Conservation (phyloP, 2,888 invertebrate species). For the Ceramica pisi region DNA sequence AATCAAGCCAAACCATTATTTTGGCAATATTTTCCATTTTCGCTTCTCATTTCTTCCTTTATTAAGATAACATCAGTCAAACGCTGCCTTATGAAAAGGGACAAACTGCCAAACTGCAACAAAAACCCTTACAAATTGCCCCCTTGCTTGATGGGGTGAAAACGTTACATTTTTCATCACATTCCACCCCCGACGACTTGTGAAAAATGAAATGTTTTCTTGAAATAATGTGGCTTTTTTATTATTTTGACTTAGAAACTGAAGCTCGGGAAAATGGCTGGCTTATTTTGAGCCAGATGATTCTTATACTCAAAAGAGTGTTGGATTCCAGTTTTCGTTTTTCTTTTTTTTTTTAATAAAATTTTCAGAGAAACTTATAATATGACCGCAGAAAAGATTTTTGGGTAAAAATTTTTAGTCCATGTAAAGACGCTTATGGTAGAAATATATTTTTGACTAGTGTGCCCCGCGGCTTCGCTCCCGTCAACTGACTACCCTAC, state of each 20-base stretch:
- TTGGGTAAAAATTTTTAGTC: too few relatives aligned
- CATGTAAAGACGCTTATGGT: too few relatives aligned
- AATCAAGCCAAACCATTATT: not conserved
- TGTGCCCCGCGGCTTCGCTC: too few relatives aligned
- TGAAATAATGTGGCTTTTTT: not conserved
- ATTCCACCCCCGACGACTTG: constrained; percentile 11
- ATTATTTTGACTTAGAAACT: constrained; percentile 3
- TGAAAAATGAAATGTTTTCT: constrained; percentile 27
- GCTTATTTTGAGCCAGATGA: too few relatives aligned
- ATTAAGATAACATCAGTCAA: constrained; percentile 41
- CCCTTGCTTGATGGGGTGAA: constrained; percentile 39
- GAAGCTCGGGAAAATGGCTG: too few relatives aligned
- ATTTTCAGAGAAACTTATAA: too few relatives aligned
- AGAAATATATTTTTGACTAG: too few relatives aligned
- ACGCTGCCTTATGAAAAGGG: constrained; percentile 17
- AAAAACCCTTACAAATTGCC: constrained; percentile 31
- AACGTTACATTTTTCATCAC: constrained; percentile 39
- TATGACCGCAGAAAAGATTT: too few relatives aligned
- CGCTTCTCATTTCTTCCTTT: not conserved
- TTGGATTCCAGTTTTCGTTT: too few relatives aligned
- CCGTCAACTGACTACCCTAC: too few relatives aligned
- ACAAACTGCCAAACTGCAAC: constrained; percentile 46
- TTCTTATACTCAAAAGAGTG: too few relatives aligned
- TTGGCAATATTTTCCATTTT: not conserved
- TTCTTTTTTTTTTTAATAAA: too few relatives aligned